Conservation (phyloP, 2,797 vertebrate genomes). For the Siniperca scherzeri region DNA sequence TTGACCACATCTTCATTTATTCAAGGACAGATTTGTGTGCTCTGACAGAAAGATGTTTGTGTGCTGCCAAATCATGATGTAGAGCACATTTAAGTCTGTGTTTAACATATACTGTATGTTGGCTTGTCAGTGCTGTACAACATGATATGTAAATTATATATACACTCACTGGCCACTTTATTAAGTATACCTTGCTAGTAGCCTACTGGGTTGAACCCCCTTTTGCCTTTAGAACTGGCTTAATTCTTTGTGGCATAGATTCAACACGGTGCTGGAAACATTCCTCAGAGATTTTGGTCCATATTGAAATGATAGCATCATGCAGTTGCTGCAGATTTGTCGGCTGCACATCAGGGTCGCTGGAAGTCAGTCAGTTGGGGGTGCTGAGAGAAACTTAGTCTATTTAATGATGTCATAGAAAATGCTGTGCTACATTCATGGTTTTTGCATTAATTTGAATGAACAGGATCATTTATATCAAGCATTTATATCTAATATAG, state of each 20-base stretch:
- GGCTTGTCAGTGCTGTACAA: not conserved
- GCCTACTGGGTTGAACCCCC: too few species aligned
- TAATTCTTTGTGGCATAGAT: not conserved
- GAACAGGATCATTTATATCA: too few species aligned
- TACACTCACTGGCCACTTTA: too few species aligned
- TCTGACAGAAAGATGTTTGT: not conserved
- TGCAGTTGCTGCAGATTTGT: conserved; percentile 70
- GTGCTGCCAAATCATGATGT: not conserved
- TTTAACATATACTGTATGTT: not conserved
- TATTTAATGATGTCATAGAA: too few species aligned
- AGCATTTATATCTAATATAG: too few species aligned
- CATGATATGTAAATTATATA: not conserved
- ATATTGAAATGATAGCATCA: conserved; percentile 53
- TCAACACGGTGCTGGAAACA: conserved; percentile 30
- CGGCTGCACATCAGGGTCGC: conserved; percentile 59
- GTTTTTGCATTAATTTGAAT: too few species aligned
- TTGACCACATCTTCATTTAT: not conserved
- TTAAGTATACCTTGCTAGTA: too few species aligned
- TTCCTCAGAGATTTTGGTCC: conserved; percentile 34
- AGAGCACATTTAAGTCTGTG: not conserved
- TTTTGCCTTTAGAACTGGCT: conserved; percentile 17
- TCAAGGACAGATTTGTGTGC: not conserved
- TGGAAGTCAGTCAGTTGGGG: too few species aligned
- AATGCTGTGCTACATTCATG: too few species aligned
- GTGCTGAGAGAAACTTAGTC: too few species aligned